Evolutionary conservation across 2,113 vertebrate genomes (phyloP).

Genomic region (Numenius arquata): DNA sequence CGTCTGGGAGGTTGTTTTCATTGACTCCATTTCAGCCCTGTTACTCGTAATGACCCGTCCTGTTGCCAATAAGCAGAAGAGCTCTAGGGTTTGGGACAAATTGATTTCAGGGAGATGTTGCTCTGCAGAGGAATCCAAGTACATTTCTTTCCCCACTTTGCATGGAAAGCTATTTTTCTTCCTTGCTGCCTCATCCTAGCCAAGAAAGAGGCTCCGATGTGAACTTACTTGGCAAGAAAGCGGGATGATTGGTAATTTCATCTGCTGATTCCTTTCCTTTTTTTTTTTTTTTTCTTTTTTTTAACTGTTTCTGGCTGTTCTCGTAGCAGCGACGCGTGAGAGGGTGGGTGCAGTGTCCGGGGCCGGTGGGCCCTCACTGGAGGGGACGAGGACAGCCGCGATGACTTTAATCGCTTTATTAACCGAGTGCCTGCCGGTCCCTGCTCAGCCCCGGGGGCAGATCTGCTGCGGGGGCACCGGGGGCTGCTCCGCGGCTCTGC

Average conservation of each 20-base stretch:
- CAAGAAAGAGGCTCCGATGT: slow-evolving; percentile 56
- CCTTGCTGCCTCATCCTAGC: slow-evolving; percentile 32
- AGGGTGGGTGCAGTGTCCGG: neutral
- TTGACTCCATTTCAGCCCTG: slow-evolving; percentile 26
- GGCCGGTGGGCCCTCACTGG: neutral
- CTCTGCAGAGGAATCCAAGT: slow-evolving; percentile 37
- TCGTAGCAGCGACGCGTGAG: rapidly evolving
- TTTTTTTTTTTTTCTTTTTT: neutral
- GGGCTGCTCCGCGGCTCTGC: neutral
- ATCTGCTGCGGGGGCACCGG: rapidly evolving
- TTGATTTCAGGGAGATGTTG: slow-evolving; percentile 8
- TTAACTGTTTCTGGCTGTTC: slow-evolving; percentile 16
- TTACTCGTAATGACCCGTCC: neutral
- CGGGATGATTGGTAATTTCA: slow-evolving; percentile 40
- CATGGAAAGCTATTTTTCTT: slow-evolving; percentile 51
- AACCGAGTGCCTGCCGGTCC: rapidly evolving
- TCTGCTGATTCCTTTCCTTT: slow-evolving; percentile 7
- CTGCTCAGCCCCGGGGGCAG: neutral
- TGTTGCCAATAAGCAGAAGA: slow-evolving; percentile 26
- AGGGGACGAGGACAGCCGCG: rapidly evolving
- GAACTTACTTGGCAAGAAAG: slow-evolving; percentile 44
- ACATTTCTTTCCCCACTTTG: slow-evolving; percentile 27
- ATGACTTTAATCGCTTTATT: neutral
- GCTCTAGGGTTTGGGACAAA: slow-evolving; percentile 19
- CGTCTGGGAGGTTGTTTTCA: slow-evolving; percentile 23